These are phyloP conservation scores for Charaxes varanes DNA, from an alignment of 1,140 invertebrate species.

Conservation along the genomic window DNA sequence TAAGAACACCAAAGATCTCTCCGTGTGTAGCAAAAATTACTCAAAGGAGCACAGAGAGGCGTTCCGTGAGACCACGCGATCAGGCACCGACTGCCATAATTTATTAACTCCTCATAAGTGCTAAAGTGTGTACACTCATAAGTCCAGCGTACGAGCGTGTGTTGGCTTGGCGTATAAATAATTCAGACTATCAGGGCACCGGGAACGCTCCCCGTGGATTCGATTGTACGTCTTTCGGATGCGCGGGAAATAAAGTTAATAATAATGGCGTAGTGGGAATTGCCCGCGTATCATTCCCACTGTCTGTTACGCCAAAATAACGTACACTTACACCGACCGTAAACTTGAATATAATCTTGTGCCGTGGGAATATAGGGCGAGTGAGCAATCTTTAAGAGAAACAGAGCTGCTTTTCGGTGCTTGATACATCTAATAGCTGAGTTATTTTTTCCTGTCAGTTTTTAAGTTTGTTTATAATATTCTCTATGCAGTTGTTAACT, in stretches of 20 bases:
- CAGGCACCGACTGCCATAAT: constrained; percentile 52
- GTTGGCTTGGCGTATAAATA: constrained; percentile 41
- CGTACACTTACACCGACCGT: constrained; percentile 21
- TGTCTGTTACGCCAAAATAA: constrained; percentile 26
- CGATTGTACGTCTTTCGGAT: constrained; percentile 33
- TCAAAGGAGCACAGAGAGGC: constrained; percentile 22
- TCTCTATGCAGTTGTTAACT: too few relatives aligned
- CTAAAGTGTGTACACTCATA: constrained; percentile 69
- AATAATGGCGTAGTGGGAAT: constrained; percentile 24
- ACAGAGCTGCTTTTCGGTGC: constrained; percentile 8
- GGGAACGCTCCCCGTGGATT: constrained; percentile 19
- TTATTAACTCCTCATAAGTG: constrained; percentile 72
- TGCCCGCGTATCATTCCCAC: constrained; percentile 23
- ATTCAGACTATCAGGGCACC: constrained; percentile 35
- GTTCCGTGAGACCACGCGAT: constrained; percentile 45
- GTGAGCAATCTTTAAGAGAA: constrained; percentile 22
- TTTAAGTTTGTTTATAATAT: too few relatives aligned
- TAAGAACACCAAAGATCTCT: constrained; percentile 1
- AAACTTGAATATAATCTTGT: constrained; percentile 28
- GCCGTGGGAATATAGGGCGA: constrained; percentile 16
- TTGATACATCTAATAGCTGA: too few relatives aligned
- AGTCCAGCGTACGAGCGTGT: constrained; percentile 44
- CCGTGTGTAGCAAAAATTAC: constrained; percentile 9
- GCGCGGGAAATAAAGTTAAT: constrained; percentile 30
- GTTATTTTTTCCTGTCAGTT: too few relatives aligned